A percentile compares a stretch with the other conserved stretches of the same genome.
Conservation (phyloP, 2,797 vertebrate genomes). For the Eurystomus glaucurus region DNA sequence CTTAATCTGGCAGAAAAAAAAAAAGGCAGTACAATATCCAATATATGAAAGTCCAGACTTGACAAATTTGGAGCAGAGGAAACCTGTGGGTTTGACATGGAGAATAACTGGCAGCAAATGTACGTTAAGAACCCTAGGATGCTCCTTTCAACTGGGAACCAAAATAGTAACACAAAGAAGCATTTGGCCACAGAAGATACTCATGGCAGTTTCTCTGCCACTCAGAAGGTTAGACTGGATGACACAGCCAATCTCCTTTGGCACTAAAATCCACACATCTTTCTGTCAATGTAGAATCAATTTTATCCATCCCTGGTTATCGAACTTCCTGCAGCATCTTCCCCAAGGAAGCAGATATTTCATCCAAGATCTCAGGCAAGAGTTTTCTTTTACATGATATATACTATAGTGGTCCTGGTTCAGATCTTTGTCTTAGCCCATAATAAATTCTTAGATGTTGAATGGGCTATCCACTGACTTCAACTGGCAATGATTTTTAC, state of each 20-base stretch:
- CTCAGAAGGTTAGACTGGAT: neutral
- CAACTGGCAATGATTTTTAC: neutral
- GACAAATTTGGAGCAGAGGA: neutral
- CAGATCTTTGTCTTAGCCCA: neutral
- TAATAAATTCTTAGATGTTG: neutral
- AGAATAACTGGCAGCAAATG: neutral
- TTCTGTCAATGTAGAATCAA: neutral
- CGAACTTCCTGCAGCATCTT: neutral
- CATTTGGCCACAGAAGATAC: neutral
- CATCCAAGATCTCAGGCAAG: neutral
- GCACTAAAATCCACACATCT: neutral
- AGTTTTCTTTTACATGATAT: neutral
- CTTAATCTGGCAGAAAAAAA: neutral
- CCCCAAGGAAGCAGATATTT: neutral
- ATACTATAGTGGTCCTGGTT: neutral
- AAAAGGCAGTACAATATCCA: neutral
- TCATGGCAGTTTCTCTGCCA: neutral
- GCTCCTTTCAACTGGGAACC: neutral
- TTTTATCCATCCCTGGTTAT: neutral
- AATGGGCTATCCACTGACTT: neutral
- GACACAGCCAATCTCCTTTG: neutral
- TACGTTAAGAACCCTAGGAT: neutral
- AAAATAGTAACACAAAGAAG: neutral
- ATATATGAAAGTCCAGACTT: neutral
- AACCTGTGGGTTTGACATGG: neutral